Conservation (phyloP, 2,113 vertebrate species). For the Podarcis raffonei region DNA sequence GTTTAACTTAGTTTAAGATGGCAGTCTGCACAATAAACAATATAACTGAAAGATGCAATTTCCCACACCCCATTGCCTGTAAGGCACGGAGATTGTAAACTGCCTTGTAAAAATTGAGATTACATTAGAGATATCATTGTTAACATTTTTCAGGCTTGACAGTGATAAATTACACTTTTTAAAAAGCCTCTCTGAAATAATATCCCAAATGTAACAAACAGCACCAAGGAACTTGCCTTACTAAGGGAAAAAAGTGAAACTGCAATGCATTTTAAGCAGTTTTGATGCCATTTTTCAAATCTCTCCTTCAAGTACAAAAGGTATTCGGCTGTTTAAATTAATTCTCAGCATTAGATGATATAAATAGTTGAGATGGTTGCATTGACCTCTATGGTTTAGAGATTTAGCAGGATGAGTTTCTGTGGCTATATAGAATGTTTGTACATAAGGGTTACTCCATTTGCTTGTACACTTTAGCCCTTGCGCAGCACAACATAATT, state of each 20-base stretch:
- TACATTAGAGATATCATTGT: conserved; percentile 14
- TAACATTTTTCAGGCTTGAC: not conserved
- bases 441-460: too few relatives aligned
- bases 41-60: conserved; percentile 15
- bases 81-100: conserved; percentile 32
- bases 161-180: conserved; percentile 41
- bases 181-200: conserved; percentile 14
- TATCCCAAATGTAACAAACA: conserved; percentile 28
- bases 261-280: conserved; percentile 22
- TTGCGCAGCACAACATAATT: not conserved
- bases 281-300: not conserved
- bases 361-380: not conserved
- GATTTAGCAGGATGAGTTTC: not conserved
- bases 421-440: not conserved
- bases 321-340: conserved; percentile 24
- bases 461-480: not conserved
- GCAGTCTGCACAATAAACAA: too few relatives aligned
- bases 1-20: too few relatives aligned
- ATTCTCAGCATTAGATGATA: not conserved
- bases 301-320: not conserved
- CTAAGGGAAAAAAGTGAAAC: conserved; percentile 27
- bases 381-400: not conserved
- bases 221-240: not conserved
- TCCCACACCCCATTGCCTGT: not conserved
- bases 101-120: conserved; percentile 47